Percentiles rank a stretch among this genome's conserved stretches.
phyloP scores from a whole-genome alignment of 2,113 vertebrate species.

The Brienomyrus brachyistius region DNA sequence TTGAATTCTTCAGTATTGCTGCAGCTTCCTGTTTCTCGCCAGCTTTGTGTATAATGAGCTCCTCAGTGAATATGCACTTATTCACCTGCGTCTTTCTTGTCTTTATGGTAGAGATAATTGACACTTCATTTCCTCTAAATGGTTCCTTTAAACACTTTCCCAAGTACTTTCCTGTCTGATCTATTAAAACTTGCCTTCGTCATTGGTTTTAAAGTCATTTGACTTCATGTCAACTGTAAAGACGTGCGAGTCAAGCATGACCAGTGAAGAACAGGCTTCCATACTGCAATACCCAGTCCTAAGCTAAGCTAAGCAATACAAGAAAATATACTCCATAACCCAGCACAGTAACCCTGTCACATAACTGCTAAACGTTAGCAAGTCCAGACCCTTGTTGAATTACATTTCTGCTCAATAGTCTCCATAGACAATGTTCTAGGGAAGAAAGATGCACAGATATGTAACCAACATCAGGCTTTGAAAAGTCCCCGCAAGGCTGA shows the following conservation, averaged over 20 bases:
- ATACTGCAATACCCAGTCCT: not conserved
- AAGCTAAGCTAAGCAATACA: not conserved
- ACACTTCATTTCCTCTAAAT: constrained; percentile 2
- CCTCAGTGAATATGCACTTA: not conserved
- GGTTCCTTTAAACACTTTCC: not conserved
- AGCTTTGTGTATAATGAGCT: not conserved
- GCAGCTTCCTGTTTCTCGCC: not conserved
- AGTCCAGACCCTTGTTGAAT: not conserved
- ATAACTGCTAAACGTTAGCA: not conserved
- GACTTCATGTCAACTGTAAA: not conserved
- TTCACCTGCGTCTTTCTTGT: constrained; percentile 31
- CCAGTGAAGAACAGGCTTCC: not conserved
- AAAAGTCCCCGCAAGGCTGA: not conserved
- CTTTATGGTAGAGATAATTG: not conserved
- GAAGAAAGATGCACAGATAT: not conserved
- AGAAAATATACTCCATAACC: not conserved
- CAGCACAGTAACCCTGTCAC: not conserved
- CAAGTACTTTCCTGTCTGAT: not conserved
- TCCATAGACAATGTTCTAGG: not conserved
- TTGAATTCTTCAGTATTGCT: not conserved
- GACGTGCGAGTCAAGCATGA: not conserved
- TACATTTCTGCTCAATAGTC: not conserved
- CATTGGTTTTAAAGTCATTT: not conserved
- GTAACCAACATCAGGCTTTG: not conserved
- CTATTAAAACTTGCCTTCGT: not conserved